phyloP scores from a whole-genome alignment of 2,113 vertebrate species.

The Catharus bicknelli region DNA sequence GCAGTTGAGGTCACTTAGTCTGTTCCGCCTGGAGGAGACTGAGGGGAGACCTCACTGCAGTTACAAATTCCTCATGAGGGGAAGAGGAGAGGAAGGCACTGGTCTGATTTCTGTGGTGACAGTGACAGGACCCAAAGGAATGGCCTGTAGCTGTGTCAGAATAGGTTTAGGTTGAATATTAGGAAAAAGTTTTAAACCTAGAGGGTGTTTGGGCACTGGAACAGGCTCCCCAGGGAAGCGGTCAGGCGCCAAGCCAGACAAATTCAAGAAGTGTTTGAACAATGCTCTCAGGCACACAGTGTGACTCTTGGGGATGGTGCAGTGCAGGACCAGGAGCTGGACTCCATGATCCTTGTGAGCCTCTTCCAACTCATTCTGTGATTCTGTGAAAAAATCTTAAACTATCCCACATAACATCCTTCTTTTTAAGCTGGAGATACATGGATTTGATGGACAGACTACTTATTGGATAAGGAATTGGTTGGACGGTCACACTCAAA shows the following conservation, averaged over 20 bases:
- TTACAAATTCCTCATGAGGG: background rate
- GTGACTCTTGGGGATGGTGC: background rate
- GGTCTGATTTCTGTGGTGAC: background rate
- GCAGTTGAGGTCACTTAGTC: background rate
- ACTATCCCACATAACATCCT: too few relatives aligned
- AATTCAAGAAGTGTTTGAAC: background rate
- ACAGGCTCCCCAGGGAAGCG: background rate
- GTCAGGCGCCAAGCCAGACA: background rate
- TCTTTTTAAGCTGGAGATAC: background rate
- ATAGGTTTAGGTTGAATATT: background rate
- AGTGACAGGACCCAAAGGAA: background rate
- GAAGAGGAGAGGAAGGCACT: background rate
- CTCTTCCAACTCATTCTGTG: background rate
- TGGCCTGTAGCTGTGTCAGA: background rate
- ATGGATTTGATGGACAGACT: background rate
- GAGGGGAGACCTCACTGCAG: fast-evolving
- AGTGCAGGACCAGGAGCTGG: background rate
- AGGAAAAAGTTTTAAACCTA: background rate
- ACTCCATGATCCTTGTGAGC: background rate
- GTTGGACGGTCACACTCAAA: background rate
- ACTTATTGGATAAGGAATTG: background rate
- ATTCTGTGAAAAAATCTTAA: background rate
- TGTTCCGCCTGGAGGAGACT: background rate
- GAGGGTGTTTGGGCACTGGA: background rate
- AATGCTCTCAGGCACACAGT: too few relatives aligned